Conservation (phyloP, 92 coral and sea anemone species). For the Desmophyllum pertusum region DNA sequence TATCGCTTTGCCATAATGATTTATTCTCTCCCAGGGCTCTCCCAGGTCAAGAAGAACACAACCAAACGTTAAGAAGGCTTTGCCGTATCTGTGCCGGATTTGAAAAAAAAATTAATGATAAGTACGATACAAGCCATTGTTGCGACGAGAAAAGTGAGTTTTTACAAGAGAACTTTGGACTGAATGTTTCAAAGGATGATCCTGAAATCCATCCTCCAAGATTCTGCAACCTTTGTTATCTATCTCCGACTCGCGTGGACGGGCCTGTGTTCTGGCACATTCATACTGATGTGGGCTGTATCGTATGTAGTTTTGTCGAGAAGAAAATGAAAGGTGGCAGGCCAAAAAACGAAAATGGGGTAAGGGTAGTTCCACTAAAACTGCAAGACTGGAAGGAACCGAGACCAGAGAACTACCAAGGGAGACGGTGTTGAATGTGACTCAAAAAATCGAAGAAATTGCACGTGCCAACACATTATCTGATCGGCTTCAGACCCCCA, state of each 20-base stretch:
- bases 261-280: slow-evolving; percentile 1
- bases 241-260: not conserved
- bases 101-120: too few species aligned
- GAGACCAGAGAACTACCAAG: not conserved
- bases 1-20: not conserved
- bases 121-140: too few species aligned
- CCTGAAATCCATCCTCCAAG: too few species aligned
- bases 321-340: slow-evolving; percentile 13
- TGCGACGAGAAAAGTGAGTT: too few species aligned
- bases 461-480: too few species aligned
- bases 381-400: not conserved
- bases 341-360: not conserved
- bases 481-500: too few species aligned
- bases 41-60: not conserved
- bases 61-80: not conserved
- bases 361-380: not conserved
- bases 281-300: not conserved
- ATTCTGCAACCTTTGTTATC: not conserved
- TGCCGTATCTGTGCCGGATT: not conserved
- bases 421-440: not conserved
- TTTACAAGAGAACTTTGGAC: too few species aligned
- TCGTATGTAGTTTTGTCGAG: not conserved
- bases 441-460: too few species aligned
- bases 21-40: not conserved
- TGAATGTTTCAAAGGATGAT: too few species aligned